Conservation (phyloP, 2,888 invertebrate genomes). For the Tenthredo scrophulariae region DNA sequence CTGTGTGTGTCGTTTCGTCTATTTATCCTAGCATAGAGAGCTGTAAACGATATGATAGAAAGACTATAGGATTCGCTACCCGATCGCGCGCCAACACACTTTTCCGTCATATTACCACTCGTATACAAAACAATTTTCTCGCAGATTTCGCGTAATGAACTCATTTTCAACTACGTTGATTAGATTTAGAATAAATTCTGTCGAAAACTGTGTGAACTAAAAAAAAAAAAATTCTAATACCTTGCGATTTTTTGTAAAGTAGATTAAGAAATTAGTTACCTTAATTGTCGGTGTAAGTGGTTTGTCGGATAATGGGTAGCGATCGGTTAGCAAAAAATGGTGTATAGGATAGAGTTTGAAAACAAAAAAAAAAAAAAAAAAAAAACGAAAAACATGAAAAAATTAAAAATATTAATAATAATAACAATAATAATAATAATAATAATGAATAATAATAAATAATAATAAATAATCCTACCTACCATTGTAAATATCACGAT, state of each 20-base stretch:
- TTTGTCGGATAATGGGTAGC: background rate
- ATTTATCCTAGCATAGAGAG: conserved; percentile 70
- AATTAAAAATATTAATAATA: background rate
- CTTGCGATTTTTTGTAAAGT: background rate
- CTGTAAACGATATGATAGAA: conserved; percentile 55
- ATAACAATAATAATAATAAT: conserved; percentile 4
- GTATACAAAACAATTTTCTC: background rate
- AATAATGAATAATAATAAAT: background rate
- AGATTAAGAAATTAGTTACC: background rate
- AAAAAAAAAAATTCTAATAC: too few relatives aligned
- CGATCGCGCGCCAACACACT: background rate
- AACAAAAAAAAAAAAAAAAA: background rate
- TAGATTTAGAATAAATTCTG: background rate
- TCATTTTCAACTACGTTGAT: too few relatives aligned
- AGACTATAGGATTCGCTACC: conserved; percentile 47
- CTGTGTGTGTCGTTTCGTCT: conserved; percentile 72
- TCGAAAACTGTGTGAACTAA: background rate
- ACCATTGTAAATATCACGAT: conserved; percentile 63
- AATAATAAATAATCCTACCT: background rate
- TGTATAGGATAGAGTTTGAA: conserved; percentile 60
- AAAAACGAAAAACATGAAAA: background rate
- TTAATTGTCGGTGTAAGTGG: background rate
- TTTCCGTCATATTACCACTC: background rate
- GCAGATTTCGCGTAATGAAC: too few relatives aligned
- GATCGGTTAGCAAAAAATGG: conserved; percentile 37